These are phyloP conservation scores for Meriones psammophilus DNA, from an alignment of 2,797 vertebrate genomes.

Conservation along the genomic window DNA sequence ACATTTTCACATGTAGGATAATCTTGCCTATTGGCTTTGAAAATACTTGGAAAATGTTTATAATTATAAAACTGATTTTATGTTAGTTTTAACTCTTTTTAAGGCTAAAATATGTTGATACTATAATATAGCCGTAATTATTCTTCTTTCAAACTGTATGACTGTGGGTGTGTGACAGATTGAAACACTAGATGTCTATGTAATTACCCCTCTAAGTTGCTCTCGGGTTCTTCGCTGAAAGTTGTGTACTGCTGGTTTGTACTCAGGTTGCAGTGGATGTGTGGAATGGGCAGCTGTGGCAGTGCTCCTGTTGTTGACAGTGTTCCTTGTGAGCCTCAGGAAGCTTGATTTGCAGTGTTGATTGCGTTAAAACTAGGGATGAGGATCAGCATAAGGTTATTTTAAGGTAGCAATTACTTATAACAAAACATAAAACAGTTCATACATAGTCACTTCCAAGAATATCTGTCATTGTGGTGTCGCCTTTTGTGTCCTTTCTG, in stretches of 20 bases:
- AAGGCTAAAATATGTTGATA: constrained; percentile 24
- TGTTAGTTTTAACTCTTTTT: constrained; percentile 10
- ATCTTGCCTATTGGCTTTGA: constrained; percentile 50
- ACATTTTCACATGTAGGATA: background rate
- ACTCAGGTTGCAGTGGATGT: background rate
- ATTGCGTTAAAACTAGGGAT: constrained; percentile 5
- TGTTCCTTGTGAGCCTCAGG: background rate
- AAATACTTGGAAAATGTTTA: background rate
- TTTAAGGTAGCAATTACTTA: background rate
- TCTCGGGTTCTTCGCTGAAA: constrained; percentile 30
- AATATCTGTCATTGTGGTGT: background rate
- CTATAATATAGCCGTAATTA: background rate
- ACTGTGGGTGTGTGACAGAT: constrained; percentile 33
- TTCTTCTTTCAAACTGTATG: constrained; percentile 12
- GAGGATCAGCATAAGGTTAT: constrained; percentile 2
- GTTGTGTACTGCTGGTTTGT: background rate
- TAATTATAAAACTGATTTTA: constrained; percentile 26
- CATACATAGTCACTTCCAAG: constrained; percentile 19
- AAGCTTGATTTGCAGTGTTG: background rate
- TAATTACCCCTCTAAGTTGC: background rate
- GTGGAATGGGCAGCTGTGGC: background rate
- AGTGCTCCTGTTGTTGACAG: background rate
- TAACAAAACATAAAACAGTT: background rate
- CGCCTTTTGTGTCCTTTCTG: background rate
- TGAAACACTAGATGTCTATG: background rate